phyloP scores from a whole-genome alignment of 2,797 vertebrate species.

The Mus caroli region DNA sequence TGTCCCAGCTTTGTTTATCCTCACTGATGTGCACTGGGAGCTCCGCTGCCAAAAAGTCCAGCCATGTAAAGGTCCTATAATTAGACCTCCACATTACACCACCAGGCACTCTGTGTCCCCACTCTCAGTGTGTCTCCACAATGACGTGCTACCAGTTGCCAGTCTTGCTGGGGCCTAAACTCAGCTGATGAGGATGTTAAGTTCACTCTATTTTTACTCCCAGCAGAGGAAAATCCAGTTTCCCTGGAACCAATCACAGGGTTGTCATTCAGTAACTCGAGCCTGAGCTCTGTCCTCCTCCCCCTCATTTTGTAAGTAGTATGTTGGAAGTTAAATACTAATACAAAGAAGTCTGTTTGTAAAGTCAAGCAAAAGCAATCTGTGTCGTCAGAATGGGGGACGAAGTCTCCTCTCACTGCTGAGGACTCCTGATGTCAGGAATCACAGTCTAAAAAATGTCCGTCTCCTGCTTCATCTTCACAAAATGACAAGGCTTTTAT shows the following conservation, averaged over 20 bases:
- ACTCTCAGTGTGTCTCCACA: background rate
- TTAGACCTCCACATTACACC: constrained; percentile 60
- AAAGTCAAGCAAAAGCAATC: constrained; percentile 6
- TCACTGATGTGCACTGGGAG: constrained; percentile 33
- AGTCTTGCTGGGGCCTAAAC: constrained; percentile 69
- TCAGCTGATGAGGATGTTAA: constrained; percentile 72
- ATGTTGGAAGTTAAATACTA: background rate
- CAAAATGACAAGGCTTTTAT: background rate
- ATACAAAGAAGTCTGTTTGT: background rate
- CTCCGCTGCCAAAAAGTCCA: constrained; percentile 61
- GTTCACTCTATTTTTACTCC: constrained; percentile 73
- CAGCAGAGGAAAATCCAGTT: constrained; percentile 63
- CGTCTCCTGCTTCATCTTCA: background rate
- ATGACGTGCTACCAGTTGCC: constrained; percentile 65
- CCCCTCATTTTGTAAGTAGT: background rate
- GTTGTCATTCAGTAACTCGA: constrained; percentile 68
- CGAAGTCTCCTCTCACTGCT: background rate
- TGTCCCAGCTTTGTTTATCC: constrained; percentile 73
- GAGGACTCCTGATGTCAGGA: background rate
- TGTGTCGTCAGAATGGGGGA: background rate
- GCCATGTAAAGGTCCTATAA: constrained; percentile 71
- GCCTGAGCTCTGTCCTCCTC: background rate
- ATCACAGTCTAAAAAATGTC: background rate
- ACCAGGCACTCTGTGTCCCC: constrained; percentile 67
- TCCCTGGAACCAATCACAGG: constrained; percentile 25